Percentiles rank a stretch among this genome's conserved stretches.
Evolutionary conservation across 2,113 vertebrate genomes (phyloP).

Genomic region (Stegastes partitus): DNA sequence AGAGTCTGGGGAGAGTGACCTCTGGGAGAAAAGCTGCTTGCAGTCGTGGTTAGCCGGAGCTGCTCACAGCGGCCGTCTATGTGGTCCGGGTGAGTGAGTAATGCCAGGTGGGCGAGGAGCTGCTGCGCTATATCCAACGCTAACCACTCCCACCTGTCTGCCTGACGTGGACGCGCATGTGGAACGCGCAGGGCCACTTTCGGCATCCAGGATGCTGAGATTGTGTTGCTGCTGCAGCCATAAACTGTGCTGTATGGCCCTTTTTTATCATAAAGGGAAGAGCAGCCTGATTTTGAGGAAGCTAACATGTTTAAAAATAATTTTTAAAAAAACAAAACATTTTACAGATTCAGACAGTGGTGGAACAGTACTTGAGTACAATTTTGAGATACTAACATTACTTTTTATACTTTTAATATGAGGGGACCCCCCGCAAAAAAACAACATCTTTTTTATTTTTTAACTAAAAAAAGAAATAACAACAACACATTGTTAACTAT

Average conservation of each 20-base stretch:
- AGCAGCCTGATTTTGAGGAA: background rate
- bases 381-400: too few species aligned
- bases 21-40: background rate
- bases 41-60: background rate
- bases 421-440: too few species aligned
- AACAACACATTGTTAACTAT: too few species aligned
- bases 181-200: background rate
- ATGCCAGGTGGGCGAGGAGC: conserved; percentile 47
- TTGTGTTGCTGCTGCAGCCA: too few species aligned
- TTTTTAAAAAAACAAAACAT: background rate
- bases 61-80: conserved; percentile 70
- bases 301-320: background rate
- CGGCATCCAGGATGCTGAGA: background rate
- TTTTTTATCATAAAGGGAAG: too few species aligned
- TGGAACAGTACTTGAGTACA: too few species aligned
- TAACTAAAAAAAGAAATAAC: too few species aligned
- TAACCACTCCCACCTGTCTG: conserved; percentile 60
- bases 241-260: too few species aligned
- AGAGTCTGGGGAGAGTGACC: background rate
- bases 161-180: conserved; percentile 9
- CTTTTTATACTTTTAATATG: too few species aligned
- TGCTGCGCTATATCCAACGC: conserved; percentile 21
- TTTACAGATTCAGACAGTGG: too few species aligned
- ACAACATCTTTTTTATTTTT: too few species aligned
- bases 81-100: conserved; percentile 71